A percentile compares a stretch with the other conserved stretches of the same genome.
Conservation (phyloP, 2,797 vertebrate species). For the Thripadectes ignobilis region DNA sequence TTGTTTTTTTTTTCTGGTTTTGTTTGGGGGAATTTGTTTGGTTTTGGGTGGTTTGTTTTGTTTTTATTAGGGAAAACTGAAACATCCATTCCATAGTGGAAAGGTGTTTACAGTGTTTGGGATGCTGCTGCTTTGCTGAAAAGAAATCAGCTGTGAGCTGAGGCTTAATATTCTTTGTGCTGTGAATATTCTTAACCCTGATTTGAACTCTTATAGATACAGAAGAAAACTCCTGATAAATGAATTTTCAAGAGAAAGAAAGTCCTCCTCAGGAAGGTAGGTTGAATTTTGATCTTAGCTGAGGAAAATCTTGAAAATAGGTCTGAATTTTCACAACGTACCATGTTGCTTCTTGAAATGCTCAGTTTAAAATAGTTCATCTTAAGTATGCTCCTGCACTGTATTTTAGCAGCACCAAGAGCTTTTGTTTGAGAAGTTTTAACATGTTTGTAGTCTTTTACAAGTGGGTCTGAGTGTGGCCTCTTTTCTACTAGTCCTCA, state of each 20-base stretch:
- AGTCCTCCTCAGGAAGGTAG: slow-evolving; percentile 91
- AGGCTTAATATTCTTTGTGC: background rate
- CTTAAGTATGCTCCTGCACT: background rate
- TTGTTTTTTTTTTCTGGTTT: too few relatives aligned
- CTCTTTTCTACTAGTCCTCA: background rate
- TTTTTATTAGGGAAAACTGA: background rate
- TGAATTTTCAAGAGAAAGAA: slow-evolving; percentile 86
- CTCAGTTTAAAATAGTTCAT: background rate
- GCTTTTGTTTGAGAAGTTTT: background rate
- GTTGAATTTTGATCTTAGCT: background rate
- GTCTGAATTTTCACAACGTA: background rate
- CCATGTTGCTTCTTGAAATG: background rate
- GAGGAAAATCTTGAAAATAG: background rate
- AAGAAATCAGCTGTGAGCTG: background rate
- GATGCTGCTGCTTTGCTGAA: background rate
- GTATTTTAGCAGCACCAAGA: background rate
- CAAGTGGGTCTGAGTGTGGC: background rate
- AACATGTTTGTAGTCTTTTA: background rate
- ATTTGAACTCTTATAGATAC: slow-evolving; percentile 80
- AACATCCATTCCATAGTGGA: background rate
- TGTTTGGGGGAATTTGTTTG: too few relatives aligned
- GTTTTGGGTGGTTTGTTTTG: background rate
- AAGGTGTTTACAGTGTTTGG: background rate
- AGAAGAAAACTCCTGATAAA: slow-evolving; percentile 90
- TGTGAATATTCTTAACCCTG: background rate